A percentile compares a stretch with the other conserved stretches of the same genome.
Evolutionary conservation across 2,888 invertebrate species (phyloP).

Genomic region (Stomorhina lunata): DNA sequence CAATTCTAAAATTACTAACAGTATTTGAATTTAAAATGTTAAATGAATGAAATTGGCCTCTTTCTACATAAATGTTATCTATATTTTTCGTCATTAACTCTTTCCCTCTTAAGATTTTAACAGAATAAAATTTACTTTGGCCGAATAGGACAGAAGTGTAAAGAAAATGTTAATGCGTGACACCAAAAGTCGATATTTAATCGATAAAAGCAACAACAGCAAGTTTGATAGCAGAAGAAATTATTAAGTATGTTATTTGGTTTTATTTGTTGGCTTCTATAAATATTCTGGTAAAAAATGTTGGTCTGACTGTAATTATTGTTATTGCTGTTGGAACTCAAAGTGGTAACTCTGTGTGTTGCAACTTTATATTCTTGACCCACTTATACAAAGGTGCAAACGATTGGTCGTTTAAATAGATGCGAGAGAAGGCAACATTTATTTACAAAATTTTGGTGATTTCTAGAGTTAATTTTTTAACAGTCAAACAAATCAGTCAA

Average conservation of each 20-base stretch:
- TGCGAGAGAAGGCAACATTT: neutral
- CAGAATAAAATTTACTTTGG: neutral
- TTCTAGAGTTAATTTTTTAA: neutral
- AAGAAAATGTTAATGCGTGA: slow-evolving; percentile 2
- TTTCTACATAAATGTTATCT: neutral
- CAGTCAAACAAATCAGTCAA: neutral
- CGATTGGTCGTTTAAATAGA: neutral
- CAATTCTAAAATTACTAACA: neutral
- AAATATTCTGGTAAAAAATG: neutral
- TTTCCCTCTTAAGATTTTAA: neutral
- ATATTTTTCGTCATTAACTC: neutral
- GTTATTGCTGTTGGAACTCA: slow-evolving; percentile 4
- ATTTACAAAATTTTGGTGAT: neutral
- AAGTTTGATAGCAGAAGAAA: neutral
- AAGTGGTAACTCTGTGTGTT: neutral
- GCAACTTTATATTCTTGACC: slow-evolving; percentile 46
- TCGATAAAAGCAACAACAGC: slow-evolving; percentile 5
- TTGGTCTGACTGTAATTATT: too few species aligned
- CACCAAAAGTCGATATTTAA: neutral
- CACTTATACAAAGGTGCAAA: slow-evolving; percentile 40
- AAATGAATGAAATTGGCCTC: neutral
- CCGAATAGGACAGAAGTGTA: neutral
- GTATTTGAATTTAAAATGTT: slow-evolving; percentile 2
- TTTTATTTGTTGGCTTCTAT: slow-evolving; percentile 7
- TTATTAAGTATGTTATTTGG: neutral